Evolutionary conservation across 2,113 vertebrate genomes (phyloP), one percentile per base, ranked within the genome.

Genomic region (Gopherus evgoodei): DNA sequence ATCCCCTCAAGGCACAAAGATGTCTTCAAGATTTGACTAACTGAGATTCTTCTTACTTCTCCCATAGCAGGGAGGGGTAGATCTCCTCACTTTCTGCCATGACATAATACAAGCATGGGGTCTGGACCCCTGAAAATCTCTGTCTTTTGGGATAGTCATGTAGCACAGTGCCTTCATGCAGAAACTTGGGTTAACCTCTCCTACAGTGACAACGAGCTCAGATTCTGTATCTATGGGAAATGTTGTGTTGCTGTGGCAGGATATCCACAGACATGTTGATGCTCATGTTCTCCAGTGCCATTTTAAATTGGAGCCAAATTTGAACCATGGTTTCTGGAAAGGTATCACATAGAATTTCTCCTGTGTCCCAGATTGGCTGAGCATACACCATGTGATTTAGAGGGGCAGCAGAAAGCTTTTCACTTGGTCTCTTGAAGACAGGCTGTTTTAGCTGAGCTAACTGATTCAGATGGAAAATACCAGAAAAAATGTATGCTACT

Each of bases 401-500:
- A 29, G 47, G 56, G 12, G 62, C 87, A 85, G 57, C 49, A 88
- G 69, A 86, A 94, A 72, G 22, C 78, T 12, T 53, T 6, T 49
- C 44, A 29, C 59, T 92, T 95, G 59, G 88, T 91, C 85, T 92
- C 57, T 79, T 81, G 83, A 96, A 91, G 42, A 89, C 52, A 92
- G 52, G 22, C 91, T 95, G 3, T 57, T 76, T 76, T 76, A 76
- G 72, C 72, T 78, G 86, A 84, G 80, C 86, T 86, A 69, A 91
- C 87, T 90, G 81, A 97, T 86, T 97, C 84, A 95, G 84, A 96
- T 84, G 94, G 94, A 97, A 96, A 96, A 96, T 72, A 86, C 84
- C 47, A 19, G 5, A 87, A 89, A 76, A 81, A 57, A 84, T 80
- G 17, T n/a, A 84, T 87, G 75, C 90, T 97, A 95, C 79, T 91